phyloP scores from a whole-genome alignment of 2,797 vertebrate species.

The Botia kubotai region DNA sequence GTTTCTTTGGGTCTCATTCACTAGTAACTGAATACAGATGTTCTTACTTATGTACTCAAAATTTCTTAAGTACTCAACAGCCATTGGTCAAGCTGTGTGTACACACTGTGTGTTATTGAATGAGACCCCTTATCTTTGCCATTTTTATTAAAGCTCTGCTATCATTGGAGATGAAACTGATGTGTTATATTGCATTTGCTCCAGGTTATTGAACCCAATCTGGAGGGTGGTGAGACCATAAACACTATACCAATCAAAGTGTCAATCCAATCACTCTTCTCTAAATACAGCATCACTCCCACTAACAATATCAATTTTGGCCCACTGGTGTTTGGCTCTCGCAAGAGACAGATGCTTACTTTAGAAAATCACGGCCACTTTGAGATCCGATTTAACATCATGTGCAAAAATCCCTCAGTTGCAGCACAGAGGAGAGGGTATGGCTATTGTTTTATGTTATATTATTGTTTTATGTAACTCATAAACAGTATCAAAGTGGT shows the following conservation, averaged over 20 bases:
- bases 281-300: constrained; percentile 85
- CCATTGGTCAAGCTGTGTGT: no score
- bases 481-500: background rate
- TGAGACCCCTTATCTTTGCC: background rate
- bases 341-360: constrained; percentile 75
- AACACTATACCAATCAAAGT: constrained; percentile 79
- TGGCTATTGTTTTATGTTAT: background rate
- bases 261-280: constrained; percentile 79
- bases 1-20: background rate
- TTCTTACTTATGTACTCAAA: no score
- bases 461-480: background rate
- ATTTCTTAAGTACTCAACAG: background rate
- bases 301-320: constrained; percentile 83
- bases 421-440: constrained; percentile 72
- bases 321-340: constrained; percentile 75
- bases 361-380: constrained; percentile 86
- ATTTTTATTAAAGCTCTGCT: constrained; percentile 5
- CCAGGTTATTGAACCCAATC: constrained; percentile 86
- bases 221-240: constrained; percentile 76
- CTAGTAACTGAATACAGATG: background rate
- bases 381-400: constrained; percentile 78
- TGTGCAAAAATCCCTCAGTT: constrained; percentile 56
- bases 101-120: background rate
- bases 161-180: background rate
- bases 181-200: constrained; percentile 24